phyloP scores from a whole-genome alignment of 2,113 vertebrate species.

The Tetraodon nigroviridis region DNA sequence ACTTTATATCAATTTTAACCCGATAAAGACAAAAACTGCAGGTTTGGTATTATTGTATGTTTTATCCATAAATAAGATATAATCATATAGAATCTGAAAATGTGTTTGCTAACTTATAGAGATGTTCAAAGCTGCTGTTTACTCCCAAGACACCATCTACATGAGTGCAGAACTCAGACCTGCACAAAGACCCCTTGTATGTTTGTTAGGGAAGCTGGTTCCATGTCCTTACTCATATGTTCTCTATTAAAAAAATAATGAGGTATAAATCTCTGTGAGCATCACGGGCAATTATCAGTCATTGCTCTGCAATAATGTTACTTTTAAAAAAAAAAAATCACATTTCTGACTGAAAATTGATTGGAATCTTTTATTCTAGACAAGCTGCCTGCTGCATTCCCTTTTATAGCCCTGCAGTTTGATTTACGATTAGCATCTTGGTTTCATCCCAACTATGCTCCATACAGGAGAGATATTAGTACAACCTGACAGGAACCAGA shows the following conservation, averaged over 20 bases:
- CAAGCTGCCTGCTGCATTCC: constrained; percentile 36
- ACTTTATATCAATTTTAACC: neutral
- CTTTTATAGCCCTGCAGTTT: constrained; percentile 39
- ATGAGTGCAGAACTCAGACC: constrained; percentile 23
- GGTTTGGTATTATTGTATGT: too few species aligned
- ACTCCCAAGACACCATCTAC: constrained; percentile 17
- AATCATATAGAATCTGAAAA: too few species aligned
- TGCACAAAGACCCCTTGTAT: constrained; percentile 41
- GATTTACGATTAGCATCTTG: neutral
- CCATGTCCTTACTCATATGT: constrained; percentile 21
- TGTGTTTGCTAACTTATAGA: too few species aligned
- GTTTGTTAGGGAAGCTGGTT: neutral
- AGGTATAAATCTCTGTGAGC: constrained; percentile 23
- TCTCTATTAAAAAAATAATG: constrained; percentile 17
- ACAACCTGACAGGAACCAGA: neutral
- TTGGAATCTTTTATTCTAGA: constrained; percentile 11
- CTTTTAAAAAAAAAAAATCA: too few species aligned
- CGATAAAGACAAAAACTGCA: too few species aligned
- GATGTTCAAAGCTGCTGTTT: constrained; percentile 12
- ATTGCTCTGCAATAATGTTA: too few species aligned
- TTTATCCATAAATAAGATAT: too few species aligned
- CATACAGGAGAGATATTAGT: neutral
- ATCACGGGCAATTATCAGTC: constrained; percentile 1
- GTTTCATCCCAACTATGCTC: constrained; percentile 11
- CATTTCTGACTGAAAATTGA: neutral